A percentile compares a stretch with the other conserved stretches of the same genome.
Conservation (phyloP, 2,113 vertebrate genomes). For the Lepisosteus oculatus region DNA sequence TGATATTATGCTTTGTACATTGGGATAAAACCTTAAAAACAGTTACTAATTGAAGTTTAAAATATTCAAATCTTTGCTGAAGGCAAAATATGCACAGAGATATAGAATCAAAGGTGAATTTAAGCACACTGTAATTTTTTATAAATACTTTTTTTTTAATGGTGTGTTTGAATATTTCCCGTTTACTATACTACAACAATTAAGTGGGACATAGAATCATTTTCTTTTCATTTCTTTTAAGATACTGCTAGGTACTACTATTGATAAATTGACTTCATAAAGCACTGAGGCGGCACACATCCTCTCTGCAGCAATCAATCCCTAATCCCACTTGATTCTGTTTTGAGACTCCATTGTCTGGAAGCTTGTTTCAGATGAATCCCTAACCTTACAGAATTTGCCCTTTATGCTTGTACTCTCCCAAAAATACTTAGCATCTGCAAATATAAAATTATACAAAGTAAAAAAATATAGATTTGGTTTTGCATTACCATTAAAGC, state of each 20-base stretch:
- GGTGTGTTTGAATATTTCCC: neutral
- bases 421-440: conserved; percentile 32
- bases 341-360: conserved; percentile 39
- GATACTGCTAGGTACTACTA: conserved; percentile 36
- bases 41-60: no score
- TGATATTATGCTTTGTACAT: no score
- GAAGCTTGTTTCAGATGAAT: conserved; percentile 19
- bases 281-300: conserved; percentile 54
- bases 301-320: conserved; percentile 59
- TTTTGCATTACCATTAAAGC: no score
- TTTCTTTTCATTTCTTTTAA: conserved; percentile 40
- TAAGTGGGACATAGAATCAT: conserved; percentile 30
- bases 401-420: conserved; percentile 38
- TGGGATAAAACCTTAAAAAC: no score
- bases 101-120: no score
- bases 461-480: no score
- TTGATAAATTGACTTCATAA: conserved; percentile 68
- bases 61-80: no score
- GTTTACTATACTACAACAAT: neutral
- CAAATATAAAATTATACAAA: conserved; percentile 34
- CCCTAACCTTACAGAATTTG: conserved; percentile 39
- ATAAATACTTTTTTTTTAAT: no score
- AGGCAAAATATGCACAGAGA: no score
- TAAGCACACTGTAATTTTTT: no score
- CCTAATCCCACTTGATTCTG: conserved; percentile 50